A percentile compares a stretch with the other conserved stretches of the same genome.
phyloP scores from a whole-genome alignment of 2,113 vertebrate genomes.

The Xenus cinereus region DNA sequence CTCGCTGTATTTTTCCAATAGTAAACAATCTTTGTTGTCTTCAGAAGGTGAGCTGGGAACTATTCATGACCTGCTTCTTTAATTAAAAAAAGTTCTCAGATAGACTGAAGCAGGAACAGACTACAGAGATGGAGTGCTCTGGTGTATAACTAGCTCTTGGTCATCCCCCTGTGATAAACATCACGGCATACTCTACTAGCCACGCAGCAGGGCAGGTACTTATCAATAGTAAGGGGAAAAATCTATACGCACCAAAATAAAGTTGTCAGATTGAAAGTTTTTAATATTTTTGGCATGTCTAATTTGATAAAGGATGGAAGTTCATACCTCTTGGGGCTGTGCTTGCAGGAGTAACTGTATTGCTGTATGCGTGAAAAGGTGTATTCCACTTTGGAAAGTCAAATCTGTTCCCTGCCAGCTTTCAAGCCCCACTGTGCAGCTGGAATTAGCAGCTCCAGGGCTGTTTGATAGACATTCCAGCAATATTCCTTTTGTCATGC shows the following conservation, averaged over 20 bases:
- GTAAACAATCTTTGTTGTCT: background rate
- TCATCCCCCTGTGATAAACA: background rate
- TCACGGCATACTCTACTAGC: background rate
- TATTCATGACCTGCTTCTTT: background rate
- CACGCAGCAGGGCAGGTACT: background rate
- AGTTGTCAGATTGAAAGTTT: background rate
- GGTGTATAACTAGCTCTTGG: background rate
- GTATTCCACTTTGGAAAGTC: background rate
- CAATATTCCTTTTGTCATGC: background rate
- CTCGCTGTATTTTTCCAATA: background rate
- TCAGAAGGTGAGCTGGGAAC: background rate
- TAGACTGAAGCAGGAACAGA: background rate
- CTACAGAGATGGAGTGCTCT: background rate
- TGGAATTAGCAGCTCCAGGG: background rate
- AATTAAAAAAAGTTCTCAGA: background rate
- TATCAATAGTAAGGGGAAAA: background rate
- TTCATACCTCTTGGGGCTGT: background rate
- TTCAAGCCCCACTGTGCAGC: background rate
- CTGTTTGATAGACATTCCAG: background rate
- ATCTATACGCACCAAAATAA: background rate
- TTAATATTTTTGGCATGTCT: background rate
- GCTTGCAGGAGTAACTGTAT: background rate
- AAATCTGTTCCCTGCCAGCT: background rate
- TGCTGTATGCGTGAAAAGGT: rapidly evolving
- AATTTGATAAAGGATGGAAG: background rate